Conservation (phyloP, 2,113 vertebrate genomes). For the Tautogolabrus adspersus region DNA sequence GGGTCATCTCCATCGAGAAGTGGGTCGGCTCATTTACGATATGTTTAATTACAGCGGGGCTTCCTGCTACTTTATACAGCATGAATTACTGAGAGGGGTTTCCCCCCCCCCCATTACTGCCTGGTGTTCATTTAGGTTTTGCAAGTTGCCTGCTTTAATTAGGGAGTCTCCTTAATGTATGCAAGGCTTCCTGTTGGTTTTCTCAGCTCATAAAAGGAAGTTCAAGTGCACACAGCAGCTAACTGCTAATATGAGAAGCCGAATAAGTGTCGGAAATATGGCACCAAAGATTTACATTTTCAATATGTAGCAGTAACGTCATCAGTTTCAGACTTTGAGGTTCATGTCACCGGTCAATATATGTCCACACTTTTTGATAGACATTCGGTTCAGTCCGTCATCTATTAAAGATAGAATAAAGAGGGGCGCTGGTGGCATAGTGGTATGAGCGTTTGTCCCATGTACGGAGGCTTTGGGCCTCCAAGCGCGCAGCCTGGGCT, state of each 20-base stretch:
- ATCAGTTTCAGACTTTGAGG: not conserved
- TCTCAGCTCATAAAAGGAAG: not conserved
- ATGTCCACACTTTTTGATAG: not conserved
- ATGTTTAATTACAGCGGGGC: slow-evolving; percentile 36
- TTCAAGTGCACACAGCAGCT: not conserved
- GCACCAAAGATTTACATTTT: not conserved
- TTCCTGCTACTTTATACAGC: slow-evolving; percentile 12
- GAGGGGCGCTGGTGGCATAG: too few species aligned
- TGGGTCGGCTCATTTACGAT: slow-evolving; percentile 52
- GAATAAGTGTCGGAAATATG: not conserved
- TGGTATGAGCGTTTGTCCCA: too few species aligned
- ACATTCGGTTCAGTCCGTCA: too few species aligned
- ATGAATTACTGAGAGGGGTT: slow-evolving; percentile 42
- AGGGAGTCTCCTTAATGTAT: slow-evolving; percentile 44
- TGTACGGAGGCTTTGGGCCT: too few species aligned
- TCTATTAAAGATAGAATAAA: too few species aligned
- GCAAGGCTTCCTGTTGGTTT: slow-evolving; percentile 31
- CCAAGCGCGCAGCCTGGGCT: too few species aligned
- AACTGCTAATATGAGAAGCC: not conserved
- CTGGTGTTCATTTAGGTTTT: slow-evolving; percentile 42
- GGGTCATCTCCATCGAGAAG: slow-evolving; percentile 56
- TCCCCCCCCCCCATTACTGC: slow-evolving; percentile 42
- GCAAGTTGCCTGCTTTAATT: slow-evolving; percentile 36
- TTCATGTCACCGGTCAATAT: not conserved
- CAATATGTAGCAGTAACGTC: not conserved